Base-by-base conservation (phyloP, 2,797 vertebrate species). In the Parauchenoglanis ngamensis region DNA sequence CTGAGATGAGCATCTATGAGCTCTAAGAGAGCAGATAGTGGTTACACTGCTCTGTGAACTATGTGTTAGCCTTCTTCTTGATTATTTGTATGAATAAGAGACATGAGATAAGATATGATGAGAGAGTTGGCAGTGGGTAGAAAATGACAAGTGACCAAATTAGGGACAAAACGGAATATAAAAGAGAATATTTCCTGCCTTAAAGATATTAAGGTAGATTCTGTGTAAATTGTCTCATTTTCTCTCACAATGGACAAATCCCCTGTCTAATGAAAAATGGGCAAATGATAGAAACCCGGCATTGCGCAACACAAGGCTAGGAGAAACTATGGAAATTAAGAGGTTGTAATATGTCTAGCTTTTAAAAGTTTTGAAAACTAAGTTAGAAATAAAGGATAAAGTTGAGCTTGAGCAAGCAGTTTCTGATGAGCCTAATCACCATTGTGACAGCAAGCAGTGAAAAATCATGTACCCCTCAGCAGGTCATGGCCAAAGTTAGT, bases 381-480 rank as follows among this genome's bases (percentile, higher is more conserved):
- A 77, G 19, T 25, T 63, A 70, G 7, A 70, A 80, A 57, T 1
- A 25, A 68, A 21, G 13, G 52, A 25, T 56, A 28, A 57, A 70
- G 25, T 25, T 25, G 6, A 76, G 73, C 35, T 57, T 80, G 49
- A 79, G 8, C 21, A 79, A 79, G 23, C 63, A 59, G 65, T 59
- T 80, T 80, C 77, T 46, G 31, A 80, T 31, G 8, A 72, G 63
- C 4, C 25, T 86, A 80, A 80, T 70, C 63, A 59, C 25, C 28
- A 80, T 31, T 67, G 46, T 70, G 77, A 28, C 46, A 72, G 23
- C 31, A 54, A 54, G 59, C 40, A 12, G 6, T 28, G 52, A 85
- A 67, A 78, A 67, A 52, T 79, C 52, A 70, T 86, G 63, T 70
- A 70, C 35, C 5, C 54, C 49, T 82, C 46, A 88, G 70, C 52